Evolutionary conservation across 2,113 vertebrate species (phyloP).

Genomic region (Hemiscyllium ocellatum): DNA sequence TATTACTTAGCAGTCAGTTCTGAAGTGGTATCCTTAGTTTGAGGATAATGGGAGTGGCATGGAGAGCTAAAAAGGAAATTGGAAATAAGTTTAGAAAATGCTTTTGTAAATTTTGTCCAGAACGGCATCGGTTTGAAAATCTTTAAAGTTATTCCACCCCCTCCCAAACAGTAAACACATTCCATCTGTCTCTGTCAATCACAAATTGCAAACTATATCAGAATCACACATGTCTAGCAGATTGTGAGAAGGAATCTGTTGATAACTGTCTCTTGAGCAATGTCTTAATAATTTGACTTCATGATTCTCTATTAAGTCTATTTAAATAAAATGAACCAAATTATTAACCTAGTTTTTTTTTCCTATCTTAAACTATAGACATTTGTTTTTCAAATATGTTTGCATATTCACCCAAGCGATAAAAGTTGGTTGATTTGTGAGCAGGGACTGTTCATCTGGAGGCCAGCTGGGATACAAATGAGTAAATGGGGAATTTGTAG

Average conservation of each 20-base stretch:
- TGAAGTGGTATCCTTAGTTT: neutral
- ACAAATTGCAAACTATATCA: neutral
- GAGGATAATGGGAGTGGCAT: neutral
- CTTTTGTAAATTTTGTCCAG: neutral
- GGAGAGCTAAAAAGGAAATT: neutral
- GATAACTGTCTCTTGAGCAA: neutral
- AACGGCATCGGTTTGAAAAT: neutral
- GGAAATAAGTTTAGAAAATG: neutral
- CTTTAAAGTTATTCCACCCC: neutral
- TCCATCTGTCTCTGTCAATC: constrained; percentile 9
- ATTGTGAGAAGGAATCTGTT: constrained; percentile 27
- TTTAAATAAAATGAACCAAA: constrained; percentile 14
- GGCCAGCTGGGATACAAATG: constrained; percentile 49
- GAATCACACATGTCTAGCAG: constrained; percentile 27
- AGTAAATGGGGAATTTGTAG: constrained; percentile 69
- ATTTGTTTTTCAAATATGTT: constrained; percentile 53
- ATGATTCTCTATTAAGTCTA: neutral
- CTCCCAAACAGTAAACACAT: neutral
- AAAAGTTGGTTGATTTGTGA: constrained; percentile 46
- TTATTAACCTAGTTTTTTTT: constrained; percentile 40
- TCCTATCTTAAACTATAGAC: constrained; percentile 45
- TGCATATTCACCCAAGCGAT: constrained; percentile 48
- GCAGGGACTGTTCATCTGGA: constrained; percentile 44
- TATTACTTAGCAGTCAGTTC: neutral
- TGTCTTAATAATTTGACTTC: neutral